These are phyloP conservation scores for Casuarius casuarius DNA, from an alignment of 2,113 vertebrate species.

Conservation along the genomic window DNA sequence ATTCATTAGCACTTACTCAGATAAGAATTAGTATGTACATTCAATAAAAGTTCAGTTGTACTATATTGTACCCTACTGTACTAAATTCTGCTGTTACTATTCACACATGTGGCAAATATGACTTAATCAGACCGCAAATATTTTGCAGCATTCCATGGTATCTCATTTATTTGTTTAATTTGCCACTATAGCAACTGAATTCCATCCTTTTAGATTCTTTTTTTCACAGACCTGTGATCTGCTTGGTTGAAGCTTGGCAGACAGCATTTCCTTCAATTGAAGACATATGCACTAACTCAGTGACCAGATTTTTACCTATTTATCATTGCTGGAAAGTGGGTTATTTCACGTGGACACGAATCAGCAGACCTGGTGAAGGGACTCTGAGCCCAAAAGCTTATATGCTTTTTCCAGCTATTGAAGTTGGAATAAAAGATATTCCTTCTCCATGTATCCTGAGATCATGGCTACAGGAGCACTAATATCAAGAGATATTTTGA, in stretches of 20 bases:
- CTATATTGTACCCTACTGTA: slow-evolving; percentile 26
- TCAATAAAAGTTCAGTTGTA: neutral
- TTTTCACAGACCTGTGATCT: slow-evolving; percentile 73
- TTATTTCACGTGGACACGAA: slow-evolving; percentile 66
- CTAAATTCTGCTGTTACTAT: slow-evolving; percentile 71
- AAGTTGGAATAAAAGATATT: slow-evolving; percentile 45
- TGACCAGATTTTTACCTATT: slow-evolving; percentile 73
- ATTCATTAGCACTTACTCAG: neutral
- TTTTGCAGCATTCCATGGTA: slow-evolving; percentile 85
- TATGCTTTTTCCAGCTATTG: slow-evolving; percentile 52
- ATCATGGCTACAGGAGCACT: neutral
- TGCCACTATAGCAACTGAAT: slow-evolving; percentile 83
- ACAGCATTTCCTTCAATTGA: slow-evolving; percentile 75
- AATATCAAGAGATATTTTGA: slow-evolving; percentile 43
- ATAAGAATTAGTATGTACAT: neutral
- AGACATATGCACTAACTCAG: slow-evolving; percentile 77
- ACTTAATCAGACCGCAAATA: slow-evolving; percentile 85
- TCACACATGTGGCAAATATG: slow-evolving; percentile 80
- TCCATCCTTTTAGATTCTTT: slow-evolving; percentile 70
- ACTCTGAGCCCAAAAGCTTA: slow-evolving; percentile 23
- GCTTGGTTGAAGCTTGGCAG: slow-evolving; percentile 77
- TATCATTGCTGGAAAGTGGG: slow-evolving; percentile 62
- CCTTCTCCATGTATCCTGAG: neutral
- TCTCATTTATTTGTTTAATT: slow-evolving; percentile 89
- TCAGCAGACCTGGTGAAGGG: slow-evolving; percentile 48